These are phyloP conservation scores for Remorina albescens DNA, from an alignment of 2,797 vertebrate genomes.

Conservation along the genomic window DNA sequence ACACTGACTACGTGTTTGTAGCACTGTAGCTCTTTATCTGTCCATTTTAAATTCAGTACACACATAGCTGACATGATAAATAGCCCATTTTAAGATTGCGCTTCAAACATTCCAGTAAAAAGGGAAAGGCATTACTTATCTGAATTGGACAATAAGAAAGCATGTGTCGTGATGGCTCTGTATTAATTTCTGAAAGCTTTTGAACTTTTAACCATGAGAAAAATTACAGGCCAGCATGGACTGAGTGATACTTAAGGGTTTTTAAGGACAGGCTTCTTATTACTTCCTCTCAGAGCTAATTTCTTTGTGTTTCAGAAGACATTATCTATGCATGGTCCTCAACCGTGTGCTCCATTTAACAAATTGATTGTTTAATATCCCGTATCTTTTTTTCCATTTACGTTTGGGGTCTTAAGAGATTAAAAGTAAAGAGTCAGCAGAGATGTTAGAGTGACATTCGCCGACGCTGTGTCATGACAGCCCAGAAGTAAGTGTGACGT, in stretches of 20 bases:
- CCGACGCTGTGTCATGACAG: conserved; percentile 4
- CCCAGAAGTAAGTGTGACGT: conserved; percentile 1
- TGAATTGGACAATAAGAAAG: not conserved
- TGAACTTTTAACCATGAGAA: not conserved
- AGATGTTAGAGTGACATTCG: conserved; percentile 6
- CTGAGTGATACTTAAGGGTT: no score
- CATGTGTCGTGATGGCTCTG: not conserved
- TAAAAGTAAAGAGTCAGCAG: not conserved
- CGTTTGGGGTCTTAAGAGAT: not conserved
- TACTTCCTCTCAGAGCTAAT: not conserved
- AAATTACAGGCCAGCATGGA: not conserved
- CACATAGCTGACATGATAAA: no score
- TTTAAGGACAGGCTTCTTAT: no score
- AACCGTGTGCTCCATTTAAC: not conserved
- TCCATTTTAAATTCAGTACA: no score
- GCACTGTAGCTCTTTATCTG: no score
- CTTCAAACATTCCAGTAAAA: no score
- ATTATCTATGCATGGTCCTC: not conserved
- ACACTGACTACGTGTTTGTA: no score
- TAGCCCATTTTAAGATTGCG: no score
- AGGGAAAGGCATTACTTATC: no score
- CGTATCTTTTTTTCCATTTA: not conserved
- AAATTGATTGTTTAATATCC: not conserved
- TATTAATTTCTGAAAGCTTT: not conserved
- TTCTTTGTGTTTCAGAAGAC: not conserved